Evolutionary conservation across 2,113 vertebrate genomes (phyloP), one percentile per base, ranked within the genome.

Genomic region (Synodontis membranacea): DNA sequence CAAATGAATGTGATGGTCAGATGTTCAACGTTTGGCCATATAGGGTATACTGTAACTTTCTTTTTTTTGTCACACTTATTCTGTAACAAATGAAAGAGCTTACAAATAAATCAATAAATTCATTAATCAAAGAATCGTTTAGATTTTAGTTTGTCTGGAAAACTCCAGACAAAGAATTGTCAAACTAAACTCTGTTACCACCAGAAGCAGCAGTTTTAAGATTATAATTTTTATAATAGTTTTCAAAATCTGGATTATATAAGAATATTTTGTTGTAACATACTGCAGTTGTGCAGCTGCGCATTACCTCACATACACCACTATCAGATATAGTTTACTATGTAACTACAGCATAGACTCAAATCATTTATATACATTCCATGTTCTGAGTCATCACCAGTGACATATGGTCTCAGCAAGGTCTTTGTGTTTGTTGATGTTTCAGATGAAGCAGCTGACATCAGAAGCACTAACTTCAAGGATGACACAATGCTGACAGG

Each of bases 391-490:
- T 37, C n/a, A 79, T 37, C 75, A 34, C 75, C 46, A 52, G 48
- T 78, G 25, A 52, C 75, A 52, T 9, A 78, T 21, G 28, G 46
- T 19, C 75, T 78, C 44, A 87, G 80, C 42, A 44, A 68, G 52
- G 50, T 76, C 48, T 28, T 60, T 75, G 58, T 66, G 70, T 54
- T 34, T 34, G 46, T 62, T 31, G 74, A 17, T 75, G 19, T 66
- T 83, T 72, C 80, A 46, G 79, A 50, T 82, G 80, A 88, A 93
- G 88, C 90, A 91, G 90, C 88, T 91, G 91, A 82, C 66, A 86
- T 48, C 1, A 62, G 60, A 4, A 50, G 15, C 34, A 75, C 28
- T 72, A 83, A 42, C 81, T 50, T 70, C n/a, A 76, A 37, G 84
- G 87, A 86, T 88, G 52, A 78, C 75, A 76, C 60, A 44, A 28